A percentile compares a stretch with the other conserved stretches of the same genome.
Evolutionary conservation across 2,888 invertebrate genomes (phyloP).

Genomic region (Pseudococcus jackbeardsleyi): DNA sequence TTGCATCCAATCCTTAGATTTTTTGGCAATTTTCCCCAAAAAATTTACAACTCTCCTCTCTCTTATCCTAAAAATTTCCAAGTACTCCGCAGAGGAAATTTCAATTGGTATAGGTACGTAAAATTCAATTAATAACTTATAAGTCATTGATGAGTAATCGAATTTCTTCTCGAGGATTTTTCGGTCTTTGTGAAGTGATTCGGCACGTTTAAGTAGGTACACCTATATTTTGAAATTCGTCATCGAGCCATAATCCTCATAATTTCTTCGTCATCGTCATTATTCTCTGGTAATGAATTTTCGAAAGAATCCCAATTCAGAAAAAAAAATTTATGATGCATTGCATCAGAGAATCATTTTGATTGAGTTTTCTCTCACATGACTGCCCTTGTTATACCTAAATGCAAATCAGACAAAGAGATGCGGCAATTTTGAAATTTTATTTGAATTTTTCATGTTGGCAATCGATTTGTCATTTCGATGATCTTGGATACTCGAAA

Average conservation of each 20-base stretch:
- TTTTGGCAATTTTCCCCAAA: no score
- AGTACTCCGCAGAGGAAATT: background rate
- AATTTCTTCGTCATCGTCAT: constrained; percentile 11
- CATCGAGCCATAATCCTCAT: background rate
- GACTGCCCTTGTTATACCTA: no score
- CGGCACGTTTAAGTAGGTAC: background rate
- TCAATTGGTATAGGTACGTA: background rate
- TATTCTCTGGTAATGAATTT: background rate
- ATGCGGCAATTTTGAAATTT: background rate
- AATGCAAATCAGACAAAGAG: no score
- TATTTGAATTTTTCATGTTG: background rate
- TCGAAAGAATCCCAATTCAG: background rate
- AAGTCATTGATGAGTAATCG: constrained; percentile 14
- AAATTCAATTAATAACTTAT: background rate
- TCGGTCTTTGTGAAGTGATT: background rate
- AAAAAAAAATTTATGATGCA: background rate
- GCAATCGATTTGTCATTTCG: no score
- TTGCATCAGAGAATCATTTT: no score
- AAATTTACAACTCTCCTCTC: no score
- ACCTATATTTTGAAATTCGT: background rate
- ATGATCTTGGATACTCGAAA: no score
- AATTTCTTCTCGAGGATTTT: background rate
- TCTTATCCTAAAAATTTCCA: no score
- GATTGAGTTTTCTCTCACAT: no score
- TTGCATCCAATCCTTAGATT: no score